Conservation (phyloP, 2,797 vertebrate genomes). For the Cephalopachus bancanus region DNA sequence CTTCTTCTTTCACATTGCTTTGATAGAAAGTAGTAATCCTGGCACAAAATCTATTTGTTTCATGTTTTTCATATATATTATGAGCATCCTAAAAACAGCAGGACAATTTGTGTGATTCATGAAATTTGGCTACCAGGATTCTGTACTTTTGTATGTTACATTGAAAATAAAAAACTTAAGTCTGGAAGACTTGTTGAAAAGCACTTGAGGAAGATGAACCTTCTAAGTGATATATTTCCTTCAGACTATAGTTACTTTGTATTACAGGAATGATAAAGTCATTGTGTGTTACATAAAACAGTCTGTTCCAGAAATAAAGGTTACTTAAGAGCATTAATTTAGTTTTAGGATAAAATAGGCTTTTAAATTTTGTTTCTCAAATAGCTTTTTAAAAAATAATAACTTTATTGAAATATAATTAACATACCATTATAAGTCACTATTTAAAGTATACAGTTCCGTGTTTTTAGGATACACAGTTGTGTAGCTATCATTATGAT, state of each 20-base stretch:
- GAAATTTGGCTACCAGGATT: background rate
- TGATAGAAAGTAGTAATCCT: background rate
- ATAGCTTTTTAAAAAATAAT: background rate
- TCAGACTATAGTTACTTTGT: background rate
- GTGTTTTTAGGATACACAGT: background rate
- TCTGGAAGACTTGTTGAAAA: background rate
- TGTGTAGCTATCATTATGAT: background rate
- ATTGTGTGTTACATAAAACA: background rate
- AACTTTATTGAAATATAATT: constrained; percentile 46
- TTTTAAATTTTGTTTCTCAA: constrained; percentile 9
- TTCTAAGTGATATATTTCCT: background rate
- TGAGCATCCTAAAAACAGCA: background rate
- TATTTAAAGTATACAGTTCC: background rate
- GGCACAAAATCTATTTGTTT: background rate
- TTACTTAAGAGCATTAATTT: constrained; percentile 19
- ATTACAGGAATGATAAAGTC: background rate
- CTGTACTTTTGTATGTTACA: background rate
- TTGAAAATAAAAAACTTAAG: background rate
- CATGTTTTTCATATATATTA: background rate
- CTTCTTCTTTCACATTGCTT: constrained; percentile 20
- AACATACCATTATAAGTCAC: background rate
- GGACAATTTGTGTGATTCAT: background rate
- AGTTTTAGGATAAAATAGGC: constrained; percentile 22
- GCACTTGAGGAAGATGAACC: background rate
- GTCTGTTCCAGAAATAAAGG: background rate